Evolutionary conservation across 2,113 vertebrate genomes (phyloP), one percentile per base, ranked within the genome.

Genomic region (Proterorhinus semilunaris): DNA sequence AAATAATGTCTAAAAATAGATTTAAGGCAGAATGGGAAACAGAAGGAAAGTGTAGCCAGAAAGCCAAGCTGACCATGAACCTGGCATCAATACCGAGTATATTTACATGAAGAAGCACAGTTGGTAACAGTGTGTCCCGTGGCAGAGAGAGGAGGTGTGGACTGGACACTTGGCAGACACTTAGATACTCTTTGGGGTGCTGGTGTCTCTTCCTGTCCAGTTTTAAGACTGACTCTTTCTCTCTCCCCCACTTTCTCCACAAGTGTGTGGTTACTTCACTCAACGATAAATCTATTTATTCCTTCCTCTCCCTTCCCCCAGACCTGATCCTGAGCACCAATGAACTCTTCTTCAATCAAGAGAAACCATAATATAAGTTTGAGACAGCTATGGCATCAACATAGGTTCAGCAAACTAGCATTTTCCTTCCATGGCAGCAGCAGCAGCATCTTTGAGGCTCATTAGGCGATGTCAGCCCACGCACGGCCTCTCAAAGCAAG

Each of bases 261-360:
- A 65, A 76, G 80, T 53, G 71, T 83, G 83, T 58, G 59, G 78
- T 88, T 85, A 86, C 84, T 91, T 88, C 83, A 87, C 87, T 85
- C 74, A 81, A 79, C 74, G 53, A 72, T 84, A 80, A 82, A 84
- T 87, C 87, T 91, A 91, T 91, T 91, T 92, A 91, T 91, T 90
- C 82, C 85, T 81, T 21, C 68, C 66, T 63, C 65, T 74, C 74
- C 62, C 58, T 44, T 69, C 78, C 69, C 79, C 54, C 62, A 83
- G 80, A 78, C 75, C 27, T 36, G 27, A 74, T 72, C 71, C 80
- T 79, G 63, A 54, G 78, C 67, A 69, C 83, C 81, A 70, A 9
- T 68, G 80, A 69, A 72, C 75, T 84, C 86, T 85, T 74, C 79
- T 86, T 74, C 48, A 77, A 76, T 74, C 48, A 77, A 76, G 72